phyloP scores from a whole-genome alignment of 2,113 vertebrate species.

The Phocoena phocoena region DNA sequence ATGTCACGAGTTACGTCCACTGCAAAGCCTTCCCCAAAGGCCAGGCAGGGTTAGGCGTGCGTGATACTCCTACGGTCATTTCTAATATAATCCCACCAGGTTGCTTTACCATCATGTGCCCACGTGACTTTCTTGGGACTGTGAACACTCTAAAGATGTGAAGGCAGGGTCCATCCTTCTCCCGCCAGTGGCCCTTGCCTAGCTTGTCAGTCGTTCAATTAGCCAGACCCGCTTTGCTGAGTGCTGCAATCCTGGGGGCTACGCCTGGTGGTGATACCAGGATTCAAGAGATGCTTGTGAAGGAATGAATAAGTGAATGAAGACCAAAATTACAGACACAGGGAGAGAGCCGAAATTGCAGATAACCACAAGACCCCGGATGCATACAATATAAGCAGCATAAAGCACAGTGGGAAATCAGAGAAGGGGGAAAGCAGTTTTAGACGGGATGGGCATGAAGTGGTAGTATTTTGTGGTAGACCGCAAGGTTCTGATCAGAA shows the following conservation, averaged over 20 bases:
- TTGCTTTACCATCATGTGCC: neutral
- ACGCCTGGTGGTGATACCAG: neutral
- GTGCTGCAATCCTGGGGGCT: rapidly evolving
- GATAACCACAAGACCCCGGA: neutral
- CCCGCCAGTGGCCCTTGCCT: neutral
- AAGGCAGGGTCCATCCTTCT: neutral
- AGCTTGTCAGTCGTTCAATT: neutral
- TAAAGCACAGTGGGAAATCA: neutral
- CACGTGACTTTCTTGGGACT: neutral
- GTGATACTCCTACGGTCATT: neutral
- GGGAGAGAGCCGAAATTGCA: neutral
- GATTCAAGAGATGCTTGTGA: neutral
- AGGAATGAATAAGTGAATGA: neutral
- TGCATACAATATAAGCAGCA: neutral
- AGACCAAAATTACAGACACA: neutral
- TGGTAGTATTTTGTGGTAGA: neutral
- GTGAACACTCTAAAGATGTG: neutral
- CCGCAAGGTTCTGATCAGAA: neutral
- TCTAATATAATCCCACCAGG: neutral
- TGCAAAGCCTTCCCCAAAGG: neutral
- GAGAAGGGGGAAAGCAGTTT: neutral
- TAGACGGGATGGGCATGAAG: neutral
- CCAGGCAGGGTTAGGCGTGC: neutral
- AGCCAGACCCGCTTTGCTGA: neutral
- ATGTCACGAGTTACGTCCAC: neutral